Conservation (phyloP, 2,888 invertebrate genomes). For the Drosophila imparisetae region DNA sequence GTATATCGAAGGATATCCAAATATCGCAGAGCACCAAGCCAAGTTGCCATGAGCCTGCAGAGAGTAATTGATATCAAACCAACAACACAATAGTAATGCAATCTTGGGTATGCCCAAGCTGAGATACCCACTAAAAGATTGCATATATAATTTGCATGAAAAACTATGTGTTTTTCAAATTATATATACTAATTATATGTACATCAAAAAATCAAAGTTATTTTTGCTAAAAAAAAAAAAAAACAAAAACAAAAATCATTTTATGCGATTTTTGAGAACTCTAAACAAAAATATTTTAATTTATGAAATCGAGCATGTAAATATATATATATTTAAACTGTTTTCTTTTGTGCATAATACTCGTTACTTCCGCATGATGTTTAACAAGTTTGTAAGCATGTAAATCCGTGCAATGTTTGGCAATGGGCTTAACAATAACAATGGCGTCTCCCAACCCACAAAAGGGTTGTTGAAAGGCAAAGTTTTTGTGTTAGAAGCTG, state of each 20-base stretch:
- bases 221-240: too few species aligned
- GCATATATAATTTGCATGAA: background rate
- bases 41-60: slow-evolving; percentile 92
- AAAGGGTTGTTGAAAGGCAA: slow-evolving; percentile 31
- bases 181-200: background rate
- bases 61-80: slow-evolving; percentile 4
- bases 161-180: background rate
- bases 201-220: background rate
- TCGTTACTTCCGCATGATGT: background rate
- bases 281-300: too few species aligned
- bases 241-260: too few species aligned
- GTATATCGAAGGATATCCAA: slow-evolving; percentile 97
- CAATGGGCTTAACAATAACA: slow-evolving; percentile 21
- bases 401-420: slow-evolving; percentile 9
- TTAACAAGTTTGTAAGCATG: slow-evolving; percentile 12
- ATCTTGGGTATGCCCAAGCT: background rate
- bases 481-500: slow-evolving; percentile 21
- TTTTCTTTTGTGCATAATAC: background rate
- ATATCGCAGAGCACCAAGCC: slow-evolving; percentile 95
- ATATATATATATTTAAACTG: background rate
- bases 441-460: slow-evolving; percentile 16
- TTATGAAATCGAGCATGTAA: background rate
- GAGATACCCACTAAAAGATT: background rate
- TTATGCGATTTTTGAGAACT: background rate
- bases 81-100: slow-evolving; percentile 1